Conservation (phyloP, 2,113 vertebrate species). For the Coracopsis vasa region DNA sequence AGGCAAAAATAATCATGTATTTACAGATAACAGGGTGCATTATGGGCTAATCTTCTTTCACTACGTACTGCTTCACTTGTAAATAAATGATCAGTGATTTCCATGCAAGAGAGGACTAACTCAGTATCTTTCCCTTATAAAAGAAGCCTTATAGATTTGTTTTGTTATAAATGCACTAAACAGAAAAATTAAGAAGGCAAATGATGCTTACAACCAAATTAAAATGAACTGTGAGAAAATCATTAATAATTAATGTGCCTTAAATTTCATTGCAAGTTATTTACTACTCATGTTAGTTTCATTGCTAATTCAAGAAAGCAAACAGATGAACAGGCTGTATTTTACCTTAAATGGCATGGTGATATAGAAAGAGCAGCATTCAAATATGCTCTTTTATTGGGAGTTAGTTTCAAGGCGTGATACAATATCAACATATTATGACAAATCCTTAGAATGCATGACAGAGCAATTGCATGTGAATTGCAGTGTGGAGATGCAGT, state of each 20-base stretch:
- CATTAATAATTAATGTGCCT: conserved; percentile 42
- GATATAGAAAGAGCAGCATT: not conserved
- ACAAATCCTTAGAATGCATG: not conserved
- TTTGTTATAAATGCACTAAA: conserved; percentile 26
- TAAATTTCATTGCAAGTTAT: conserved; percentile 10
- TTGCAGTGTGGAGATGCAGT: not conserved
- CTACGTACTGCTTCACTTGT: not conserved
- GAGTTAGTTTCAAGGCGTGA: not conserved
- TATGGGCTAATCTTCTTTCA: not conserved
- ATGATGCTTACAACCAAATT: conserved; percentile 2
- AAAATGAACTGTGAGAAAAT: conserved; percentile 19
- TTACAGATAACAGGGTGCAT: not conserved
- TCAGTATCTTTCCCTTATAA: not conserved
- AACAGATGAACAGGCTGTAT: not conserved
- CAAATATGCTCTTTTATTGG: not conserved
- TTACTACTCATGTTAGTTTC: not conserved
- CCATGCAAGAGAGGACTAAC: not conserved
- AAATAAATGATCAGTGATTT: not conserved
- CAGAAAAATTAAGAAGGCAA: conserved; percentile 23
- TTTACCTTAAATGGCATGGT: not conserved
- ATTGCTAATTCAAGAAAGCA: not conserved
- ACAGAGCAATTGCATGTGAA: not conserved
- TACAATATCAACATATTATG: not conserved
- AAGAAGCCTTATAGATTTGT: not conserved
- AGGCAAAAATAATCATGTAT: not conserved